Evolutionary conservation across 2,797 vertebrate genomes (phyloP), one percentile per base, ranked within the genome.

Genomic region (Sardinella longiceps): DNA sequence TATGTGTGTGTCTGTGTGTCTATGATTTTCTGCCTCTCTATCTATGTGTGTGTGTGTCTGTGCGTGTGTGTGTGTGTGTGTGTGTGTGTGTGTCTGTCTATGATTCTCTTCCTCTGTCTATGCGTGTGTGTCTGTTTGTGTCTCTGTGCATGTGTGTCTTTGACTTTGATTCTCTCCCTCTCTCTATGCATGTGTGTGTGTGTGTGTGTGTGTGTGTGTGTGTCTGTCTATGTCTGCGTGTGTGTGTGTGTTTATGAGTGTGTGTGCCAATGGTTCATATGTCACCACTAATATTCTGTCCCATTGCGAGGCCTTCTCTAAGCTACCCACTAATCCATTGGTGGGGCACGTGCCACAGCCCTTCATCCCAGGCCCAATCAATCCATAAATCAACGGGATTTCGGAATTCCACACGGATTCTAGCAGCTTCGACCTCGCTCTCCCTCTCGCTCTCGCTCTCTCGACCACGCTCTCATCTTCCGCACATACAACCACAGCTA

Each of bases 351-450:
- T 46, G 46, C 53, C 81, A 74, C 82, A 84, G 18, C 5, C 58
- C 83, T 82, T 82, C 82, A 74, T 51, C 81, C 48, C 12, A 74
- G 82, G 60, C 25, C 37, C 70, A 66, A 85, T 83, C 82, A 82
- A 88, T 88, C 84, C 81, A 83, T 85, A 74, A 43, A 77, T 77
- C 33, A 77, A 77, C 18, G 11, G 46, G n/a, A n/a, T n/a, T n/a
- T n/a, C n/a, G n/a, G n/a, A n/a, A 48, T 48, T 48, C 46, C 46
- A 77, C 51, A 83, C 83, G 82, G 81, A 60, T 86, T 77, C 87
- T 66, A 85, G 83, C 33, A 83, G 85, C 66, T 30, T 28, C 7
- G 46, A 48, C 46, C 46, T 6, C 0, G 15, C 53, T 56, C 53
- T 9, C 11, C 15, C 23, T n/a, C n/a, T n/a, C n/a, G n/a, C n/a